Percentiles rank a stretch among this genome's conserved stretches.
These are phyloP conservation scores for Aurelia aurita DNA, from an alignment of 30 jellyfish, hydroid and myxozoan genomes.

Conservation along the genomic window DNA sequence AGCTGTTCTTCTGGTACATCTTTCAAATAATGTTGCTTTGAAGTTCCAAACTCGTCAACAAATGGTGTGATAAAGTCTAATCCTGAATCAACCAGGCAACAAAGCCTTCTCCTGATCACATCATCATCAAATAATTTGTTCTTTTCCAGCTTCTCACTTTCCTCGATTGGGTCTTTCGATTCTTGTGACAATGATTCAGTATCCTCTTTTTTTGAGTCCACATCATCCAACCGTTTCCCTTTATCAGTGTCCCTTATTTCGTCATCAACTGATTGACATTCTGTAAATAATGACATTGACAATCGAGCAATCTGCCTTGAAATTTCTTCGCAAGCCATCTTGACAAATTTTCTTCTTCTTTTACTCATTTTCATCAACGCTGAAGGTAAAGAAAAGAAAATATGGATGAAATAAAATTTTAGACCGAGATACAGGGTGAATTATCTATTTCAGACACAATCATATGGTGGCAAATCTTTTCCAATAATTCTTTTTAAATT, in stretches of 20 bases:
- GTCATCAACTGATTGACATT: background rate
- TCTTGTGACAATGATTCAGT: too few species aligned
- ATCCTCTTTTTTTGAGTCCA: too few species aligned
- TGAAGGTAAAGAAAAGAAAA: background rate
- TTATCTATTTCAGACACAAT: too few species aligned
- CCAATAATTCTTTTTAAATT: too few species aligned
- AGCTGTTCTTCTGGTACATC: too few species aligned
- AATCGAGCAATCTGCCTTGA: constrained; percentile 23
- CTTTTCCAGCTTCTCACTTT: background rate
- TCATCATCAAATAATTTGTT: background rate
- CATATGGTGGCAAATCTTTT: too few species aligned
- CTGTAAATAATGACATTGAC: constrained; percentile 4
- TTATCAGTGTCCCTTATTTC: background rate
- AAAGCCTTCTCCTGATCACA: constrained; percentile 16
- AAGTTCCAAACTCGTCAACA: background rate
- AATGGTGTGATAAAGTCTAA: constrained; percentile 41
- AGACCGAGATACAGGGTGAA: too few species aligned
- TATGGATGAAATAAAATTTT: too few species aligned
- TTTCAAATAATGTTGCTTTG: too few species aligned
- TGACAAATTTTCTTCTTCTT: constrained; percentile 10
- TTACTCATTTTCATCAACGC: constrained; percentile 17
- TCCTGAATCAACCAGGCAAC: constrained; percentile 43
- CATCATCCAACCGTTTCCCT: background rate
- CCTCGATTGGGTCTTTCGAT: too few species aligned
- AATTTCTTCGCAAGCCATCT: constrained; percentile 16